Evolutionary conservation across 2,888 invertebrate species (phyloP), one percentile per base, ranked within the genome.

Genomic region (Amblyjoppa proteus): DNA sequence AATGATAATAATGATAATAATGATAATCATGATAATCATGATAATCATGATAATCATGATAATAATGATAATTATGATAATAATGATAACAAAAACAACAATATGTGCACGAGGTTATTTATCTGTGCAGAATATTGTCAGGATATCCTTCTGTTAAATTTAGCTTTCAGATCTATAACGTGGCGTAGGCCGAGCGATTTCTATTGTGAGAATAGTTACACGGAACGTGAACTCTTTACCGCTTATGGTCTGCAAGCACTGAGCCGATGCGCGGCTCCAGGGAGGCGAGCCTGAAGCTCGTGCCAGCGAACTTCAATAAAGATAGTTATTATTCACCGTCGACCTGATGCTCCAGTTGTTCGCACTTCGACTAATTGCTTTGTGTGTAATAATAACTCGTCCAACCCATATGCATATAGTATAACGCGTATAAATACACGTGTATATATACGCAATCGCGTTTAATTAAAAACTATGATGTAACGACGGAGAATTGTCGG

Each of bases 261-360:
- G 69, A 69, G 58, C 70, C 78, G 70, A 78, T 25, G 28, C 34
- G 78, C 28, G 58, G 45, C 49, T 61, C 49, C 70, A 45, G 58
- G 58, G 34, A 70, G 58, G 61, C 74, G 51, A 49, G 75, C 20
- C n/a, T 70, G 70, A 45, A 25, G 45, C 45, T 70, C 70, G 49
- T 70, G 78, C 70, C 70, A 78, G 58, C 70, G 61, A 78, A 69
- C 49, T 78, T 70, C 78, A 78, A 78, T 34, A 61, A 69, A 78
- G 69, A 70, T 78, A 76, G 66, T 66, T 64, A 76, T 76, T 66
- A 76, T 51, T 76, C 75, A 66, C 64, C 75, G 75, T 34, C 66
- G 64, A 66, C 75, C 75, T 49, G 45, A 76, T 76, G 66, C 75
- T 78, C 70, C 78, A 78, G 56, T 70, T 78, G 61, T 78, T 78